phyloP scores from a whole-genome alignment of 2,113 vertebrate genomes.

The Hipposideros armiger region DNA sequence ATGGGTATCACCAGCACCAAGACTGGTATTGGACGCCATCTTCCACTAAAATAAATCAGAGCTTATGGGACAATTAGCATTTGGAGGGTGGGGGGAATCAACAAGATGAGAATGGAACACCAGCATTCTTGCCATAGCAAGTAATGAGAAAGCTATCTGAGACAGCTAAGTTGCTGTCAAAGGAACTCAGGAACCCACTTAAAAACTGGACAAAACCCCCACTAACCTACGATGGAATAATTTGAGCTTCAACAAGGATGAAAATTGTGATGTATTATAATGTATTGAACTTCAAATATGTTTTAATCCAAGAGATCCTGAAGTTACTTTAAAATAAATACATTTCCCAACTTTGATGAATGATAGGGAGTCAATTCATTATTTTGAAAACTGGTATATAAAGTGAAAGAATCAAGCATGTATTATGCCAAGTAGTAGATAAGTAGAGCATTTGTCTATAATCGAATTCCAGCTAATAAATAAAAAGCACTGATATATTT shows the following conservation, averaged over 20 bases:
- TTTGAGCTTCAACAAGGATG: neutral
- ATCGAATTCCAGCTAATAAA: neutral
- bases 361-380: neutral
- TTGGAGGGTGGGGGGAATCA: neutral
- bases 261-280: neutral
- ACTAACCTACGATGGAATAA: neutral
- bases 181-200: neutral
- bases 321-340: neutral
- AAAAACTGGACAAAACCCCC: neutral
- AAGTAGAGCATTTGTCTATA: neutral
- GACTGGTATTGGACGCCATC: neutral
- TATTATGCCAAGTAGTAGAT: neutral
- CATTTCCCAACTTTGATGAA: neutral
- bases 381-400: neutral
- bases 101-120: neutral
- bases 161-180: neutral
- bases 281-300: neutral
- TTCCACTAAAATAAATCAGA: neutral
- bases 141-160: neutral
- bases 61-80: neutral
- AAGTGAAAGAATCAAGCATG: neutral
- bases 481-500: neutral
- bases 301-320: neutral
- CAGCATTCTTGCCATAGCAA: neutral
- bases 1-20: neutral